Base-by-base conservation (phyloP, 2,797 vertebrate genomes). In the Epinephelus coioides region DNA sequence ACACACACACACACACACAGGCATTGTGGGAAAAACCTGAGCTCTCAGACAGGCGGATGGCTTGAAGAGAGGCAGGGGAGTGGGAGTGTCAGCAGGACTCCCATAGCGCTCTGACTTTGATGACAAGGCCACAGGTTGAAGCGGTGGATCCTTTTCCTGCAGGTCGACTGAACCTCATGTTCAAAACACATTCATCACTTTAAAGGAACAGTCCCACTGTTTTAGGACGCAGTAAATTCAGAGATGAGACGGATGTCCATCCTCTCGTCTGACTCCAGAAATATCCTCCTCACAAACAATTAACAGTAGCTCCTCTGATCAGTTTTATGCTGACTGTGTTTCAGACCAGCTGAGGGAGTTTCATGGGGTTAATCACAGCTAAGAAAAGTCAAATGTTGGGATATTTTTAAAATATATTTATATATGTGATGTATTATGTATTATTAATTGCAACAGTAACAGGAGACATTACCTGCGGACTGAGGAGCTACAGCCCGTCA, bases 11-110 rank as follows among this genome's bases (percentile, higher is more conserved):
- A 23, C 49, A 50, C 30, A 81, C 30, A 83, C 66, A 38, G 44
- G 71, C 75, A 76, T 82, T 84, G 82, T 88, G 89, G 78, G 84
- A 69, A 85, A 84, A 75, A 69, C 40, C 50, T 21, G 73, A 69
- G 62, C 56, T 74, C 73, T 70, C 40, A 43, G 56, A 30, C 62
- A 46, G 43, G 55, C 27, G 2, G 62, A 25, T 19, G 9, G 49
- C 25, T 13, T 47, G 46, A 47, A 25, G 56, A 43, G 73, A 46
- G 11, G 38, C 62, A 38, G 65, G 47, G 62, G 55, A 34, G 43
- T 27, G 38, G 44, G 54, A 61, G 64, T 17, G 61, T n/a, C 19
- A 38, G 14, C 43, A 54, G 68, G 76, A 34, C 38, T 64, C 74
- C 69, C n/a, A 44, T 68, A 12, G 73, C 0, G 73, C 40, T 57